Percentiles rank a stretch among this genome's conserved stretches.
phyloP scores from a whole-genome alignment of 2,797 vertebrate genomes.

The Acipenser transmontanus region DNA sequence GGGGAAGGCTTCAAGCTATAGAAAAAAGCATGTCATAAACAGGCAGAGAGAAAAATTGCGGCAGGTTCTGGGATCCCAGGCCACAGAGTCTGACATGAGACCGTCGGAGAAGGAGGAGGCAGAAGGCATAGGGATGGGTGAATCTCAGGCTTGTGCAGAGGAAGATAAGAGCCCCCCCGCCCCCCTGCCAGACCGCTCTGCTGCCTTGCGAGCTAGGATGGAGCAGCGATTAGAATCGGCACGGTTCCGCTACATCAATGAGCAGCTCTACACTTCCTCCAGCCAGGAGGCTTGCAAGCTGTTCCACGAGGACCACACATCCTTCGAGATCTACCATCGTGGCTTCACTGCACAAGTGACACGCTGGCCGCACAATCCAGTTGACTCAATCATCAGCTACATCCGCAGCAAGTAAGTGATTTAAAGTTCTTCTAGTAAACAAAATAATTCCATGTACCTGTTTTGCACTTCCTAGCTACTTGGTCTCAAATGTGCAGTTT shows the following conservation, averaged over 20 bases:
- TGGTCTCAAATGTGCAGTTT: no score
- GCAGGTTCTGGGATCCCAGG: constrained; percentile 34
- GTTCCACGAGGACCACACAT: constrained; percentile 71
- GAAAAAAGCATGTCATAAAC: constrained; percentile 36
- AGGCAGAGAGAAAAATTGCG: constrained; percentile 37
- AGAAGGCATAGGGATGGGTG: not conserved
- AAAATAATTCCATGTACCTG: not conserved
- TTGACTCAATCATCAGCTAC: constrained; percentile 68
- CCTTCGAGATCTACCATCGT: constrained; percentile 75
- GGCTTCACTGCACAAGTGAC: constrained; percentile 79
- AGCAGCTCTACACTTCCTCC: constrained; percentile 71
- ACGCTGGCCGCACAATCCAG: constrained; percentile 79
- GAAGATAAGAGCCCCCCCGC: not conserved
- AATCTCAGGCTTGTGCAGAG: constrained; percentile 16
- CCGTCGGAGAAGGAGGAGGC: constrained; percentile 9
- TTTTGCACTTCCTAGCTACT: not conserved
- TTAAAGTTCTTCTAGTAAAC: no score
- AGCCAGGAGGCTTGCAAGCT: constrained; percentile 70
- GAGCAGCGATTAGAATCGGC: constrained; percentile 71
- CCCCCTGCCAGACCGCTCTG: constrained; percentile 37
- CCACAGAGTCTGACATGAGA: not conserved
- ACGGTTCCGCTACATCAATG: constrained; percentile 85
- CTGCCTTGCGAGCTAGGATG: constrained; percentile 68
- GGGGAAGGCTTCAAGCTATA: not conserved
- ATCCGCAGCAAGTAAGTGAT: constrained; percentile 68